Evolutionary conservation across 2,888 invertebrate genomes (phyloP).

Genomic region (Melanostoma scalare): DNA sequence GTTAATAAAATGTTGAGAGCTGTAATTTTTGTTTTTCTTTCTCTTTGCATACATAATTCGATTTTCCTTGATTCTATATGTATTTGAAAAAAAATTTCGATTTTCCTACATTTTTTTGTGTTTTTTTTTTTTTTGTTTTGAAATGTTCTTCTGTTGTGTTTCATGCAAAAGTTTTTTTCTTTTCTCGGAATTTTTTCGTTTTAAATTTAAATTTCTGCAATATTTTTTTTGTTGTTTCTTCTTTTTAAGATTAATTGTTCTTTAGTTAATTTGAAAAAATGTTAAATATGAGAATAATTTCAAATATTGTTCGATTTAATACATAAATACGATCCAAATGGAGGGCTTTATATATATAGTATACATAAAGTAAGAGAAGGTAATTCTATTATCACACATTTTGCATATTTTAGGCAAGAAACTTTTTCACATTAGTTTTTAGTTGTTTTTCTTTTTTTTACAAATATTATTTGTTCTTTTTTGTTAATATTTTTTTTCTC

Average conservation of each 20-base stretch:
- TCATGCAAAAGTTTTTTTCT: slow-evolving; percentile 35
- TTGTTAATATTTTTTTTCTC: slow-evolving; percentile 10
- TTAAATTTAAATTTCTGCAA: slow-evolving; percentile 32
- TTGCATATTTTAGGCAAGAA: slow-evolving; percentile 81
- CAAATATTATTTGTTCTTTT: slow-evolving; percentile 56
- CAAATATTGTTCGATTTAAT: slow-evolving; percentile 71
- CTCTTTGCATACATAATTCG: not conserved
- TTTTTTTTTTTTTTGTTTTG: slow-evolving; percentile 8
- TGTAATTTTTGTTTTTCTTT: slow-evolving; percentile 40
- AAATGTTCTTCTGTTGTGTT: slow-evolving; percentile 28
- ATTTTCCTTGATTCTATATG: slow-evolving; percentile 32
- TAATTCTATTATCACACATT: slow-evolving; percentile 80
- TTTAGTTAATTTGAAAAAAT: slow-evolving; percentile 63
- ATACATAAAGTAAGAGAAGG: slow-evolving; percentile 72
- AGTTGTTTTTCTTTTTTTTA: slow-evolving; percentile 46
- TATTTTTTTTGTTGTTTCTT: slow-evolving; percentile 24
- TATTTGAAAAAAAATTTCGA: slow-evolving; percentile 13
- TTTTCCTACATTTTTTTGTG: slow-evolving; percentile 4
- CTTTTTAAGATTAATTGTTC: slow-evolving; percentile 47
- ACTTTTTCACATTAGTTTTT: slow-evolving; percentile 75
- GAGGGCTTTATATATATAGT: slow-evolving; percentile 71
- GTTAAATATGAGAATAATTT: slow-evolving; percentile 68
- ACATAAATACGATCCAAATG: slow-evolving; percentile 71
- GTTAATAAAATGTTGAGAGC: slow-evolving; percentile 68
- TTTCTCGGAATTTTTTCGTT: slow-evolving; percentile 10